A percentile compares a stretch with the other conserved stretches of the same genome.
phyloP scores from a whole-genome alignment of 1,140 invertebrate species.

The Ceratina japonica region DNA sequence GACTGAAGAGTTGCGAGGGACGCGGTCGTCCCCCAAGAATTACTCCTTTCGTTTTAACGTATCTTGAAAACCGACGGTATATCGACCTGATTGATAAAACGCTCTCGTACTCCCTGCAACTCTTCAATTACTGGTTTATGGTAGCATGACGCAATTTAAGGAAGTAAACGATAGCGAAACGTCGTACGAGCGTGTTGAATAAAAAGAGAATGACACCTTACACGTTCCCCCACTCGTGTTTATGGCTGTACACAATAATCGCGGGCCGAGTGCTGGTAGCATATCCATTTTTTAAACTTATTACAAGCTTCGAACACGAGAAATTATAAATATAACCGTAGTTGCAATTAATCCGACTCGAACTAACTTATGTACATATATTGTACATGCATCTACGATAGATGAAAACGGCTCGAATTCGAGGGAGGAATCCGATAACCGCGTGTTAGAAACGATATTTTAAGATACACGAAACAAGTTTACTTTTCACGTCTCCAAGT shows the following conservation, averaged over 20 bases:
- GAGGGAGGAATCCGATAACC: background rate
- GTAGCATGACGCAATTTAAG: too few relatives aligned
- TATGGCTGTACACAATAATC: slow-evolving; percentile 64
- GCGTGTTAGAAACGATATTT: slow-evolving; percentile 5
- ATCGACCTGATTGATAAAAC: too few relatives aligned
- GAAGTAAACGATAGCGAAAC: too few relatives aligned
- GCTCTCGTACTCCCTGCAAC: too few relatives aligned
- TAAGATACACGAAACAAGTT: slow-evolving; percentile 1
- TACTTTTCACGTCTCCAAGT: slow-evolving; percentile 2
- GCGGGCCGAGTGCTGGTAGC: slow-evolving; percentile 53
- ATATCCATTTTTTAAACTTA: slow-evolving; percentile 63
- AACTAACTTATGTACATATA: slow-evolving; percentile 20
- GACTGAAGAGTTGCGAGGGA: too few relatives aligned
- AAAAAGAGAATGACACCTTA: background rate
- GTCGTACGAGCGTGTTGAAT: too few relatives aligned
- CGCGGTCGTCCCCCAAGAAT: too few relatives aligned
- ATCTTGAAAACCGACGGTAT: too few relatives aligned
- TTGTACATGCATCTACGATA: slow-evolving; percentile 1
- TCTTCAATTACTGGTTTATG: too few relatives aligned
- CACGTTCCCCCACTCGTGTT: slow-evolving; percentile 42
- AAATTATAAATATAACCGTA: slow-evolving; percentile 28
- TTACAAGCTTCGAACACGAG: slow-evolving; percentile 49
- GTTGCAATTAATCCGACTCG: slow-evolving; percentile 54
- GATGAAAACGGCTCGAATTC: slow-evolving; percentile 3
- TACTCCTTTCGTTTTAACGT: too few relatives aligned